Percentiles rank a stretch among this genome's conserved stretches.
phyloP scores from a whole-genome alignment of 2,797 vertebrate genomes.

The Sciurus vulgaris region DNA sequence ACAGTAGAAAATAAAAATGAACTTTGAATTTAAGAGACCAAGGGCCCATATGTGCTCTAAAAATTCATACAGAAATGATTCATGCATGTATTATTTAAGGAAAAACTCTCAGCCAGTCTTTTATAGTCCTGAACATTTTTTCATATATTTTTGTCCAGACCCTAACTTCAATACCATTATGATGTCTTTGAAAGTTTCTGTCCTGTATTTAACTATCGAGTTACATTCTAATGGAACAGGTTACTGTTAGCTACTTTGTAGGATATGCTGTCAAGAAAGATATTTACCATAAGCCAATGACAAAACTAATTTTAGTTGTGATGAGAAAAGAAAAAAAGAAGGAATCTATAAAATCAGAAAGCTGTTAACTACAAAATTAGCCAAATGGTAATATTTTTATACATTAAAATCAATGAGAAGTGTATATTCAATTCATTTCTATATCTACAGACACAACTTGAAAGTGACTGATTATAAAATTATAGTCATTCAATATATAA shows the following conservation, averaged over 20 bases:
- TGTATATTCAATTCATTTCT: not conserved
- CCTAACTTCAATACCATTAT: not conserved
- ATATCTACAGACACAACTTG: not conserved
- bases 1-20: constrained; percentile 22
- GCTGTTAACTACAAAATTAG: not conserved
- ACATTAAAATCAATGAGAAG: not conserved
- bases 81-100: not conserved
- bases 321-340: not conserved
- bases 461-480: constrained; percentile 10
- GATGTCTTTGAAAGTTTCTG: not conserved
- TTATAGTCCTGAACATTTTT: not conserved
- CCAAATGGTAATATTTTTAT: not conserved
- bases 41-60: constrained; percentile 19
- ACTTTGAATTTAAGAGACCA: constrained; percentile 2
- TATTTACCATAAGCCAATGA: not conserved
- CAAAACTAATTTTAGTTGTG: constrained; percentile 30
- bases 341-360: constrained; percentile 16
- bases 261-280: not conserved
- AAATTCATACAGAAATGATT: constrained; percentile 27
- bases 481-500: not conserved
- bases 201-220: not conserved
- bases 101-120: not conserved
- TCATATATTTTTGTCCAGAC: not conserved
- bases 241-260: constrained; percentile 33
- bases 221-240: not conserved